A percentile compares a stretch with the other conserved stretches of the same genome.
Evolutionary conservation across 2,113 vertebrate species (phyloP).

Genomic region (Ailurus styani): DNA sequence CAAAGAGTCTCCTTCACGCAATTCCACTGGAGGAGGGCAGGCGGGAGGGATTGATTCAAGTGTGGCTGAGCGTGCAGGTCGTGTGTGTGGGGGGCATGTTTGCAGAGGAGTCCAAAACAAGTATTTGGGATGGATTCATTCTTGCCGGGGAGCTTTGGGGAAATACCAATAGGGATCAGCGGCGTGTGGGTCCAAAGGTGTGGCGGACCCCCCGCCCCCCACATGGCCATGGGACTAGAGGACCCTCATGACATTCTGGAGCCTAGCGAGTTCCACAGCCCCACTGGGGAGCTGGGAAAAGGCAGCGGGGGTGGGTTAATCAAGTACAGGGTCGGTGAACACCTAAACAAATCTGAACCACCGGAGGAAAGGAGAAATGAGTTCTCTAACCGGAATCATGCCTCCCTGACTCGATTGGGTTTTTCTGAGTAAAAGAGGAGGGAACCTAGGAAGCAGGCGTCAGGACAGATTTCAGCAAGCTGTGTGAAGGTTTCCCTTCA

Average conservation of each 20-base stretch:
- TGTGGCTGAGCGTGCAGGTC: fast-evolving
- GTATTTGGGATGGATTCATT: fast-evolving
- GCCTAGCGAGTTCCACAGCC: neutral
- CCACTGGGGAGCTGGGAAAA: neutral
- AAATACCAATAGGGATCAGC: neutral
- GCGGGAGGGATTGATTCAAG: fast-evolving
- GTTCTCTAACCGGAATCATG: neutral
- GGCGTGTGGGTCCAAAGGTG: fast-evolving
- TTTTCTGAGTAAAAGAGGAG: neutral
- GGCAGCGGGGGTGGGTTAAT: neutral
- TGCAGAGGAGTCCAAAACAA: fast-evolving
- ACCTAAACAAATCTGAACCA: neutral
- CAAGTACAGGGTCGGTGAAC: neutral
- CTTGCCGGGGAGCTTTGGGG: neutral
- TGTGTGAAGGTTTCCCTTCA: neutral
- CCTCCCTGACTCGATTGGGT: neutral
- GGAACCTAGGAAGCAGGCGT: neutral
- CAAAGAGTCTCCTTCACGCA: neutral
- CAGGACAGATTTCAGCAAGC: neutral
- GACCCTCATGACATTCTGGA: neutral
- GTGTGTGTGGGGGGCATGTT: neutral
- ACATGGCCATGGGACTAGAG: fast-evolving
- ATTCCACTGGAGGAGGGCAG: fast-evolving
- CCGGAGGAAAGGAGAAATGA: neutral
- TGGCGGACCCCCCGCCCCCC: neutral